These are phyloP conservation scores for Bombus polaris DNA, from an alignment of 1,140 invertebrate species.

Conservation along the genomic window DNA sequence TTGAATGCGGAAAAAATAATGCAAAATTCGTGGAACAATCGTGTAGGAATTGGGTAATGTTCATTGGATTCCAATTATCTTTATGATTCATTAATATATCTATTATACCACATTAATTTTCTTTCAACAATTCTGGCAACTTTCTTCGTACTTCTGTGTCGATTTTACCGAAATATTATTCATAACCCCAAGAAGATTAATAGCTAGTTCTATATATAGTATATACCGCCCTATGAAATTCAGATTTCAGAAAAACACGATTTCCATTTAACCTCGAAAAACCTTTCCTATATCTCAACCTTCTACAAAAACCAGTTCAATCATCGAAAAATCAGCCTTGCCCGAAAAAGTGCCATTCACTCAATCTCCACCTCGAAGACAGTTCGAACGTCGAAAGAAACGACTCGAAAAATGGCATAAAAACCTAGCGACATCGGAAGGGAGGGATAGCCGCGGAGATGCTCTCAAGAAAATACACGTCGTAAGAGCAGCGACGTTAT, in stretches of 20 bases:
- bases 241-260: neutral
- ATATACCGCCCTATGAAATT: neutral
- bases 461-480: constrained; percentile 46
- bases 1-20: too few species aligned
- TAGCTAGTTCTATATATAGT: neutral
- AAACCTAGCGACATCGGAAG: neutral
- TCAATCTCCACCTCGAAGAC: neutral
- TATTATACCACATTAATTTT: too few species aligned
- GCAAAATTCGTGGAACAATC: too few species aligned
- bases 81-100: too few species aligned
- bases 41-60: too few species aligned
- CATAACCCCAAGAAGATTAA: neutral
- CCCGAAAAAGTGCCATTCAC: neutral
- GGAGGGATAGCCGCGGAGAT: neutral
- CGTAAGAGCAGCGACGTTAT: constrained; percentile 28
- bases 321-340: neutral
- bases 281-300: too few species aligned
- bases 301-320: neutral
- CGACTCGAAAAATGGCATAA: neutral
- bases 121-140: too few species aligned
- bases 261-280: neutral
- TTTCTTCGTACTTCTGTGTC: too few species aligned
- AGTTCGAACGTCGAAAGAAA: neutral
- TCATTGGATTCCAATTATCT: too few species aligned
- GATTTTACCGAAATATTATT: neutral